Evolutionary conservation across 1,140 invertebrate species (phyloP), one percentile per base, ranked within the genome.

Genomic region (Sarcophaga bullata): DNA sequence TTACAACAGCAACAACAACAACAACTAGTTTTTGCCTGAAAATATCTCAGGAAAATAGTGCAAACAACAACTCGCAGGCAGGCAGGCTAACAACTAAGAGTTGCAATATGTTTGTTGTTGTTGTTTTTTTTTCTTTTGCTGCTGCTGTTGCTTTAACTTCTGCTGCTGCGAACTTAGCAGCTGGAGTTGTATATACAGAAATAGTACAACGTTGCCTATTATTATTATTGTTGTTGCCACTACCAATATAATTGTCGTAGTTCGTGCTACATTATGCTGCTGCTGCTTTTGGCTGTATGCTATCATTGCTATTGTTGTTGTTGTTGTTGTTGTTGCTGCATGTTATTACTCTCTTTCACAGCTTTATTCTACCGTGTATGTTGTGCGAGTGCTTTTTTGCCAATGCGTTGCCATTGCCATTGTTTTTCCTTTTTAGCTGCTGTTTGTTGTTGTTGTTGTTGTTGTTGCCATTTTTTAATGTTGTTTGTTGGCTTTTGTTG

Each of bases 41-140:
- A 78, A 78, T 48, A 78, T 78, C 75, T 78, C 75, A 25, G 50
- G 75, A 78, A 78, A 76, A 78, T 78, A 78, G 75, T 78, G 48
- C 75, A 78, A 37, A 37, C 25, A 37, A 37, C 25, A 37, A 37
- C 25, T 37, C 5, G 6, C 19, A 72, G 37, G 62, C 10, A 25
- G n/a, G 62, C 62, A 72, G 37, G 7, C 13, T 37, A 78, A 78
- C 47, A 78, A 73, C 3, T 11, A 78, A 52, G 50, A 52, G 48
- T 50, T 78, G 75, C 48, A 78, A 50, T 50, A 78, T 50, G 25
- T 37, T 46, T 75, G 46, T n/a, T 76, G 48, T 17, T 68, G 75
- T 52, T 78, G 75, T 78, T 19, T n/a, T 8, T 17, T 10, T 17
- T 8, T n/a, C n/a, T 49, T 10, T 17, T 17, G 75, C 48, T 50